phyloP scores from a whole-genome alignment of 2,888 invertebrate genomes.

The Protophormia terraenovae region DNA sequence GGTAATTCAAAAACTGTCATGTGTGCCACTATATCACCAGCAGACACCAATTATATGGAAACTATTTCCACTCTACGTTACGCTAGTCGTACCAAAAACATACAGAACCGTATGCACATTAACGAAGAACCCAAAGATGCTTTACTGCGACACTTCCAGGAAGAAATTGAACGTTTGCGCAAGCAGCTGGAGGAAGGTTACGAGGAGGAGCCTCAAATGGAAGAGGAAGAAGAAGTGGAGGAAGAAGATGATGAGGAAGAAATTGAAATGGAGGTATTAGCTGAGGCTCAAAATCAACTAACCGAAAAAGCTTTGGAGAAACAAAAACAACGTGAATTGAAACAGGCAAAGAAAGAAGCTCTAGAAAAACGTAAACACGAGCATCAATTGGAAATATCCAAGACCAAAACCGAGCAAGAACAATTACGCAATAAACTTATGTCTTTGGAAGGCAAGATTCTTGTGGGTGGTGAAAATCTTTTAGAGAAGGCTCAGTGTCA shows the following conservation, averaged over 20 bases:
- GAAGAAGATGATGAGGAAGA: conserved; percentile 82
- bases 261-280: conserved; percentile 82
- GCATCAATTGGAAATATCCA: conserved; percentile 88
- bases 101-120: conserved; percentile 96
- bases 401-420: conserved; percentile 90
- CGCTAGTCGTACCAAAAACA: conserved; percentile 98
- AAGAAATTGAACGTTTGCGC: conserved; percentile 95
- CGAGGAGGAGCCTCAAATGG: conserved; percentile 79
- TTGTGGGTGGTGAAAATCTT: conserved; percentile 98
- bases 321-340: conserved; percentile 81
- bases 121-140: conserved; percentile 99
- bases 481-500: conserved; percentile 98
- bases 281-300: conserved; percentile 82
- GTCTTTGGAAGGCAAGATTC: conserved; percentile 95
- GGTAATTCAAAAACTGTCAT: conserved; percentile 98
- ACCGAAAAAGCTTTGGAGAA: conserved; percentile 82
- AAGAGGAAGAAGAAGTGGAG: conserved; percentile 78
- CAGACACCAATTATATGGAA: conserved; percentile 97
- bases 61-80: conserved; percentile 97
- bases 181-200: conserved; percentile 89
- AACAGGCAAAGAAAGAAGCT: conserved; percentile 85
- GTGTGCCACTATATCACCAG: conserved; percentile 99
- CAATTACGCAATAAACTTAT: conserved; percentile 92
- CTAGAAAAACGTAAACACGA: conserved; percentile 85
- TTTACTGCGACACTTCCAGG: conserved; percentile 95